Conservation (phyloP, 2,888 invertebrate species). For the Noctua janthe region DNA sequence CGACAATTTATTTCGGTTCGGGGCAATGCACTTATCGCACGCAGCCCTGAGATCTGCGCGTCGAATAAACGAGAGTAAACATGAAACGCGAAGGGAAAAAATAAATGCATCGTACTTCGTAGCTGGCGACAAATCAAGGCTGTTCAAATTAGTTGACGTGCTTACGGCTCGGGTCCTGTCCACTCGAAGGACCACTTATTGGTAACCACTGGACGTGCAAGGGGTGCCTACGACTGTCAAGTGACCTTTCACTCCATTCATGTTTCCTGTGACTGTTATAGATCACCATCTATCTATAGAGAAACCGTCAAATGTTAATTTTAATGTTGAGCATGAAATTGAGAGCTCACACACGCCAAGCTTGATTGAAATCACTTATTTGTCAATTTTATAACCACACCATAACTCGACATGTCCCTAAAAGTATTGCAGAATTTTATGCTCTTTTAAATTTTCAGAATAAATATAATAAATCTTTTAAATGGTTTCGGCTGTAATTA, state of each 20-base stretch:
- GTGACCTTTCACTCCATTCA: conserved; percentile 39
- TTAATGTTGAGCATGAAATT: conserved; percentile 23
- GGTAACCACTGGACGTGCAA: conserved; percentile 16
- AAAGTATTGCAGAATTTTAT: conserved; percentile 73
- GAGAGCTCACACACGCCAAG: conserved; percentile 10
- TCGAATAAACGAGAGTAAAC: conserved; percentile 85
- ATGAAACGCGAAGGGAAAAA: conserved; percentile 77
- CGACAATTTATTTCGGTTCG: conserved; percentile 90
- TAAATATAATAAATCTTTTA: conserved; percentile 86
- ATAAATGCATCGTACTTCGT: conserved; percentile 72
- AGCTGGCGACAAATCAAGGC: conserved; percentile 81
- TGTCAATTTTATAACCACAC: conserved; percentile 61
- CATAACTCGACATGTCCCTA: conserved; percentile 66
- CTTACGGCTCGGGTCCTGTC: conserved; percentile 6
- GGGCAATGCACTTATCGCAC: conserved; percentile 89
- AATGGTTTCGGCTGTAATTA: conserved; percentile 87
- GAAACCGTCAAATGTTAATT: neutral
- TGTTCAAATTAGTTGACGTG: conserved; percentile 61
- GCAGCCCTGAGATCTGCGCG: conserved; percentile 86
- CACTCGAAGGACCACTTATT: conserved; percentile 33
- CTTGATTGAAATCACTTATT: conserved; percentile 32
- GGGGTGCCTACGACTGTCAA: conserved; percentile 24
- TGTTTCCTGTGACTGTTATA: conserved; percentile 5
- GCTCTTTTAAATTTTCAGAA: conserved; percentile 78
- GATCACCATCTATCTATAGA: conserved; percentile 13